Percentiles rank a stretch among this genome's conserved stretches.
These are phyloP conservation scores for Oreortyx pictus DNA, from an alignment of 2,797 vertebrate genomes.

Conservation along the genomic window DNA sequence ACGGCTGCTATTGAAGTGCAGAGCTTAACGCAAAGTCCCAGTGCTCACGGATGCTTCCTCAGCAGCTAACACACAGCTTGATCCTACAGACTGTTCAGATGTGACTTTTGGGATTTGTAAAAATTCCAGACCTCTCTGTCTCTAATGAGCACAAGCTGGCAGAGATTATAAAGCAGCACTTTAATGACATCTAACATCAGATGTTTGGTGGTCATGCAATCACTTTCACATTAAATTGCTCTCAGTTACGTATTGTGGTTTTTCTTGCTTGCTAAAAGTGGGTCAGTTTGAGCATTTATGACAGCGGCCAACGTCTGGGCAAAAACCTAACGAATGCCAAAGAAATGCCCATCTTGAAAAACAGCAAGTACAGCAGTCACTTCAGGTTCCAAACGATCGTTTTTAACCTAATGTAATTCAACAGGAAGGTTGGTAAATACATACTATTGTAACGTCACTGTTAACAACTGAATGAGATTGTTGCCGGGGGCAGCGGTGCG, in stretches of 20 bases:
- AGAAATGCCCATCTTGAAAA: conserved; percentile 84
- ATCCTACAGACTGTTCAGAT: conserved; percentile 80
- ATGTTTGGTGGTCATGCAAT: conserved; percentile 85
- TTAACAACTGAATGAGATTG: conserved; percentile 2
- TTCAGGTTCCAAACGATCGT: conserved; percentile 53
- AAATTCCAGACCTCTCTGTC: conserved; percentile 82
- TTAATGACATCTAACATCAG: conserved; percentile 89
- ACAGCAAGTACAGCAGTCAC: conserved; percentile 57
- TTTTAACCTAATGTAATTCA: conserved; percentile 63
- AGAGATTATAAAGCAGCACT: conserved; percentile 91
- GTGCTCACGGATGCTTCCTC: conserved; percentile 75
- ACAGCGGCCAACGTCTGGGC: conserved; percentile 76
- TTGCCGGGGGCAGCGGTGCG: not conserved
- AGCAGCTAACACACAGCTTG: conserved; percentile 75
- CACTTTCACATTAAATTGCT: conserved; percentile 76
- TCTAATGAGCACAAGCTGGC: conserved; percentile 84
- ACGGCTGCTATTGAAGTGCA: conserved; percentile 93
- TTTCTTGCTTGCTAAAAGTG: conserved; percentile 74
- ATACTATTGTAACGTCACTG: not conserved
- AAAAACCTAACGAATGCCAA: conserved; percentile 87
- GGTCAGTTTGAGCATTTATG: conserved; percentile 75
- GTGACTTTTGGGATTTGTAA: conserved; percentile 78
- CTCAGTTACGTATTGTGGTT: conserved; percentile 54
- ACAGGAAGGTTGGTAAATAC: conserved; percentile 30
- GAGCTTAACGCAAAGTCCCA: conserved; percentile 49